phyloP scores from a whole-genome alignment of 2,888 invertebrate genomes.

The Adela reaumurella region DNA sequence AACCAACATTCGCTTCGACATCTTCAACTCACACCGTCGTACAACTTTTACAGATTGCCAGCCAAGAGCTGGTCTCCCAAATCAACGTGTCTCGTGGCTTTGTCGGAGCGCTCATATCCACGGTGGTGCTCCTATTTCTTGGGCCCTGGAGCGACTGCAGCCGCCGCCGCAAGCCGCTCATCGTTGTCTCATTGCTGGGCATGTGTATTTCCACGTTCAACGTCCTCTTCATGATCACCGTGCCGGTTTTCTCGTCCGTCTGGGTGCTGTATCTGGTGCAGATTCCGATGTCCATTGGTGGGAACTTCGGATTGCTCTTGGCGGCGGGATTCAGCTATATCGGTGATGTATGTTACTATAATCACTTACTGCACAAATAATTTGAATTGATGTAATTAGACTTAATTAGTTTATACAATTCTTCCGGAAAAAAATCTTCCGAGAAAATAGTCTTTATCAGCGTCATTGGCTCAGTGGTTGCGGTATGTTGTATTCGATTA shows the following conservation, averaged over 20 bases:
- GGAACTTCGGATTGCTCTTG: slow-evolving; percentile 66
- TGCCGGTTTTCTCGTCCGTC: slow-evolving; percentile 37
- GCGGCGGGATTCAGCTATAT: slow-evolving; percentile 77
- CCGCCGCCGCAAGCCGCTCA: slow-evolving; percentile 53
- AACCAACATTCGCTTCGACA: no score
- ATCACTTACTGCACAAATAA: no score
- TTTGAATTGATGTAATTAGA: no score
- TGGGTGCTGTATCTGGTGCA: slow-evolving; percentile 44
- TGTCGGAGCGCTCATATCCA: slow-evolving; percentile 54
- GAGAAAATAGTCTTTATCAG: no score
- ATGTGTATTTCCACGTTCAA: slow-evolving; percentile 48
- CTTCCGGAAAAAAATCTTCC: no score
- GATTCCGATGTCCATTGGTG: slow-evolving; percentile 67
- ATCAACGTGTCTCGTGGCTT: slow-evolving; percentile 62
- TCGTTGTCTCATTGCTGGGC: slow-evolving; percentile 52
- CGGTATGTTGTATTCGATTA: no score
- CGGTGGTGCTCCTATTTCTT: slow-evolving; percentile 54
- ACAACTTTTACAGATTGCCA: slow-evolving; percentile 30
- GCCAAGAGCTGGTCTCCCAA: slow-evolving; percentile 60
- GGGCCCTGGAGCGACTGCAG: slow-evolving; percentile 63
- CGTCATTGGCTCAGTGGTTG: no score
- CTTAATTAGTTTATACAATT: no score
- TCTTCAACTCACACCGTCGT: no score
- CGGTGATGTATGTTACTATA: slow-evolving; percentile 64
- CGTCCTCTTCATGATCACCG: slow-evolving; percentile 36